Evolutionary conservation across 1,140 invertebrate species (phyloP), one percentile per base, ranked within the genome.

Genomic region (Triops longicaudatus): DNA sequence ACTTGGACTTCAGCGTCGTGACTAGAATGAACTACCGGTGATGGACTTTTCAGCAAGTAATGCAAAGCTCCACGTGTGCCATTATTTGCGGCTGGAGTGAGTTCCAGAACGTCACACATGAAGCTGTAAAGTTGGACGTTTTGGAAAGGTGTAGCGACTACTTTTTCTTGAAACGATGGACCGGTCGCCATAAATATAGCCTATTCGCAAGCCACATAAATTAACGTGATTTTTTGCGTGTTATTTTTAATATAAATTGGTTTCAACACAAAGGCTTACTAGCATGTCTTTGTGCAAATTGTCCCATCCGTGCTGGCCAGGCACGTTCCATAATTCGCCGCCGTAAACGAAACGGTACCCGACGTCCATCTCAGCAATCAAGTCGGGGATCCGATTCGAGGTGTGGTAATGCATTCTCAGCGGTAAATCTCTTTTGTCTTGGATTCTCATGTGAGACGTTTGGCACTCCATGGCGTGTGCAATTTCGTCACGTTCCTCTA

Each of bases 61-160:
- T 80, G 44, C 22, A 81, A 76, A 14, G 74, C 43, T 37, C 79
- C 81, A 50, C 71, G 17, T 6, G 81, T 80, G 2, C 85, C 85
- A 78, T 86, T 85, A 79, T 85, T 85, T 41, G 82, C 81, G 9
- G 84, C 80, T 26, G 82, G 80, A 14, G 78, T 81, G 9, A 85
- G 81, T n/a, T 82, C 81, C 14, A 86, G 79, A 12, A 87, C 75
- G 74, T 83, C 73, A 77, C 85, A 87, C 82, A 87, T 83, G 44
- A 86, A 77, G 26, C 84, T 83, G 80, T 87, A 87, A 12, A 87
- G 80, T 79, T 87, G 85, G 22, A 86, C 83, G 78, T 80, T 84
- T 41, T 83, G 76, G 79, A 87, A 86, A 11, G 80, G 81, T 4
- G 83, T 79, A 1, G 78, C 79, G 12, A 76, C 73, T 28, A 76